Base-by-base conservation (phyloP, 37 sponge, comb jelly and placozoan species). In the Geodia barretti region DNA sequence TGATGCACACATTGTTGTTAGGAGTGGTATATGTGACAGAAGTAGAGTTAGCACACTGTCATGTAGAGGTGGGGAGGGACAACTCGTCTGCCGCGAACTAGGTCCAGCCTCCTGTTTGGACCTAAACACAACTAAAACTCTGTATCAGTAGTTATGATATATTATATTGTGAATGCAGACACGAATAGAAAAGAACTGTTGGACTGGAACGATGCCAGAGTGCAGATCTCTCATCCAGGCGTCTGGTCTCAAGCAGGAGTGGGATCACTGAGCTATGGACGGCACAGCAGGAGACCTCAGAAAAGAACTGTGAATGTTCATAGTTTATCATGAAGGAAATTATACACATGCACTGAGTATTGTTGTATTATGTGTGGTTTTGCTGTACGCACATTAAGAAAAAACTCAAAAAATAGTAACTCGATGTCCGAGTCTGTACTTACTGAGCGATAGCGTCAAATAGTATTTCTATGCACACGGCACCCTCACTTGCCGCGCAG, bases 51-150 rank as follows among this genome's bases (percentile, higher is more conserved):
- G 38, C 69, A 92, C 85, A 79, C 58, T 0, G 85, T 95, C 0
- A n/a, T 95, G 96, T 62, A 62, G 73, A 38, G n/a, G n/a, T n/a
- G n/a, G 68, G 62, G 28, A 93, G 93, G 26, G 93, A 89, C 54
- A 74, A 47, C 1, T 67, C 92, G 9, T 87, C 90, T 41, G 93
- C 96, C 36, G 96, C 92, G 42, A 93, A 95, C n/a, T n/a, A n/a
- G n/a, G 43, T 78, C 82, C 47, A 83, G 88, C 33, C 60, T 95
- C 20, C 59, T 95, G 79, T n/a, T n/a, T n/a, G 94, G 90, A 39
- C 73, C 81, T 47, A 8, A 68, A 43, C 38, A 64, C 47, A 35
- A 38, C 9, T 31, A 66, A 21, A 39, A 39, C 1, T 1, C 25
- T 1, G n/a, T 1, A 20, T 23, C 14, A 14, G 11, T 47, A 47